These are phyloP conservation scores for Dolichomitus sp. DNA, from an alignment of 2,888 invertebrate genomes.

Conservation along the genomic window DNA sequence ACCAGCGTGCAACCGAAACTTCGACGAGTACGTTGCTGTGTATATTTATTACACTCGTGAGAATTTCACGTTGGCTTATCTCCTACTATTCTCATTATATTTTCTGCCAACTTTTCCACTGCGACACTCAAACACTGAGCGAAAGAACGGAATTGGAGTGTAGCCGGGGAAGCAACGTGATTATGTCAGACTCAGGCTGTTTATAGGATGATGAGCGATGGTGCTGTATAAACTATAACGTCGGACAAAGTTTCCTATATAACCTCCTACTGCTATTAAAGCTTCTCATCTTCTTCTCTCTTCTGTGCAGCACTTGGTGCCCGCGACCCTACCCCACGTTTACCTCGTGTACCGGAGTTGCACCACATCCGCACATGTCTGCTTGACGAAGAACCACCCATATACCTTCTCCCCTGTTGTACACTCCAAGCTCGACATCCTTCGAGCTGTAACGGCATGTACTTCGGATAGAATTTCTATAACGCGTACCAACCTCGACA, in stretches of 20 bases:
- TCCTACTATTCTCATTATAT: slow-evolving; percentile 48
- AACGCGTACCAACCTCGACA: neutral
- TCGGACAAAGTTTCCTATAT: slow-evolving; percentile 41
- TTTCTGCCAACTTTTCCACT: slow-evolving; percentile 44
- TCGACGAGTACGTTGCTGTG: slow-evolving; percentile 37
- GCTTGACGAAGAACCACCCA: slow-evolving; percentile 28
- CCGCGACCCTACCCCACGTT: slow-evolving; percentile 50
- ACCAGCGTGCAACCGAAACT: slow-evolving; percentile 7
- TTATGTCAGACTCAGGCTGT: slow-evolving; percentile 31
- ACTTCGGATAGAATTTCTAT: slow-evolving; percentile 46
- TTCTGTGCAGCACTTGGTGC: slow-evolving; percentile 51
- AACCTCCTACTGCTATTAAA: slow-evolving; percentile 21
- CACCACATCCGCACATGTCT: slow-evolving; percentile 40
- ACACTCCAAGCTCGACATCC: slow-evolving; percentile 48
- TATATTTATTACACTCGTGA: slow-evolving; percentile 31
- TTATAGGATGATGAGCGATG: slow-evolving; percentile 45
- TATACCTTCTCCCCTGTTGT: slow-evolving; percentile 5
- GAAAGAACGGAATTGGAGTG: slow-evolving; percentile 14
- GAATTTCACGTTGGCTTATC: slow-evolving; percentile 47
- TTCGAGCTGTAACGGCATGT: slow-evolving; percentile 34
- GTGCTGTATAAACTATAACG: slow-evolving; percentile 22
- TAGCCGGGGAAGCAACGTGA: slow-evolving; percentile 9
- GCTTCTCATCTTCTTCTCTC: neutral
- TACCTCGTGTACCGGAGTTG: slow-evolving; percentile 55
- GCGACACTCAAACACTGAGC: slow-evolving; percentile 21